Conservation (phyloP, 2,888 invertebrate species). For the Netelia fuscicornis region DNA sequence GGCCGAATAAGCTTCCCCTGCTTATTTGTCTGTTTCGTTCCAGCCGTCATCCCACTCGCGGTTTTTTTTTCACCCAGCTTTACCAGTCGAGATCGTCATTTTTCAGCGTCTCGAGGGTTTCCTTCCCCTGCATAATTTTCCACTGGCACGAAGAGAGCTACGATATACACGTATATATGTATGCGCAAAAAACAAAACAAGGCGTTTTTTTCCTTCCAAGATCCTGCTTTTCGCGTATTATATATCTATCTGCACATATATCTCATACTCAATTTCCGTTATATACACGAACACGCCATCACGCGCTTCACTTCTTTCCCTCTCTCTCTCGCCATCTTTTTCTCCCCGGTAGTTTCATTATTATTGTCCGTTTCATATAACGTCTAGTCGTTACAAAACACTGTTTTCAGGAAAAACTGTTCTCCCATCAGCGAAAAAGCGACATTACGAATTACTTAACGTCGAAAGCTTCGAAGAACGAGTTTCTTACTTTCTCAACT, state of each 20-base stretch:
- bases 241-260: background rate
- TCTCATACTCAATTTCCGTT: background rate
- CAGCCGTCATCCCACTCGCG: background rate
- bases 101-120: background rate
- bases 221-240: background rate
- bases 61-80: background rate
- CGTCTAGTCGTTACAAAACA: background rate
- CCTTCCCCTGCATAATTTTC: background rate
- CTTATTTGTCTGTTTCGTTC: background rate
- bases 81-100: background rate
- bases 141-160: background rate
- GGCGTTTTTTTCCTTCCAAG: background rate
- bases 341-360: background rate
- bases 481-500: background rate
- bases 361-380: background rate
- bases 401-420: constrained; percentile 13
- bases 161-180: background rate
- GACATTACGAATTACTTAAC: constrained; percentile 48
- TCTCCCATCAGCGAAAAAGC: constrained; percentile 41
- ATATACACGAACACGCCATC: background rate
- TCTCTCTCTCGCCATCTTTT: no score
- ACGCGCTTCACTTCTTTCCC: background rate
- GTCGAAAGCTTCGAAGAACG: no score
- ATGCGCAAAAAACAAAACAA: background rate
- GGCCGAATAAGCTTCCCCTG: background rate